These are phyloP conservation scores for Muntiacus muntjak DNA, from an alignment of 2,113 vertebrate species.

Conservation along the genomic window DNA sequence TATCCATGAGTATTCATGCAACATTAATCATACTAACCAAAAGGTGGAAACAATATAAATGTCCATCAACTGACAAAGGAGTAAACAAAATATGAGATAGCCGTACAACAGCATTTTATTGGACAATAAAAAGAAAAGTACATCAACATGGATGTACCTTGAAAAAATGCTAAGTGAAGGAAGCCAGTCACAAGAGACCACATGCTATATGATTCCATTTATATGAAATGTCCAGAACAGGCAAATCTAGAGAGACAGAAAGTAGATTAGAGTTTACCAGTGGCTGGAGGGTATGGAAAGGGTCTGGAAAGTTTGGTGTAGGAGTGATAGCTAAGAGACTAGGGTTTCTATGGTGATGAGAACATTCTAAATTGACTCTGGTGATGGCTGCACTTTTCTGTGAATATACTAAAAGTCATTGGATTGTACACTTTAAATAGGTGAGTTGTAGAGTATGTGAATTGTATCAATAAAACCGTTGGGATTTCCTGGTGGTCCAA, in stretches of 20 bases:
- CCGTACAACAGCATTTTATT: not conserved
- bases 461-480: not conserved
- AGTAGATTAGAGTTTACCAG: not conserved
- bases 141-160: not conserved
- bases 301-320: not conserved
- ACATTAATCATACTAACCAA: not conserved
- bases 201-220: not conserved
- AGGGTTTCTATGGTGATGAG: not conserved
- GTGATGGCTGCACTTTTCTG: not conserved
- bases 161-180: not conserved
- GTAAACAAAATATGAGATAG: not conserved
- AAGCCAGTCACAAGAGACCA: not conserved
- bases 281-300: not conserved
- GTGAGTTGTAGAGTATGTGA: not conserved
- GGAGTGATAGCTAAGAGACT: not conserved
- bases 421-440: not conserved
- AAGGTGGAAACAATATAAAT: not conserved
- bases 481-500: not conserved
- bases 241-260: not conserved
- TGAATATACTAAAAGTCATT: not conserved
- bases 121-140: not conserved
- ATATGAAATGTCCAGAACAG: not conserved
- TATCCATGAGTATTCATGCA: not conserved
- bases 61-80: not conserved
- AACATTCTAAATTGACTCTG: not conserved